These are phyloP conservation scores for Saccopteryx leptura DNA, from an alignment of 2,113 vertebrate genomes.

Conservation along the genomic window DNA sequence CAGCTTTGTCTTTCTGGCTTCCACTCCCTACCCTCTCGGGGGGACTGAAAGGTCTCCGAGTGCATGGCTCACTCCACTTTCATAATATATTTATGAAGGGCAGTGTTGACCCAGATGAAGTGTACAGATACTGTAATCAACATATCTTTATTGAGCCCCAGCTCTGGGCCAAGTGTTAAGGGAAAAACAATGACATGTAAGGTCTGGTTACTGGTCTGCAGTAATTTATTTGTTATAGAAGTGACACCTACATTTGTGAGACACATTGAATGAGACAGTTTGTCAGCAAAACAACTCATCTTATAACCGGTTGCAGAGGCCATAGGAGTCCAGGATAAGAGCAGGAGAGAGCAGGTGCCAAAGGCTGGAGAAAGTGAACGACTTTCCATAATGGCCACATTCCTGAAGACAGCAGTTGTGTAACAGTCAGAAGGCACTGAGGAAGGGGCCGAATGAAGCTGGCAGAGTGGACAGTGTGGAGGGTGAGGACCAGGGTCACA, in stretches of 20 bases:
- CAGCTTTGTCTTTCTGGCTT: slow-evolving; percentile 21
- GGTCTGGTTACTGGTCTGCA: not conserved
- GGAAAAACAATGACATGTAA: not conserved
- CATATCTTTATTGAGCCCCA: not conserved
- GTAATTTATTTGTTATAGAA: not conserved
- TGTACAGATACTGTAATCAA: not conserved
- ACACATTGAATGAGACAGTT: not conserved
- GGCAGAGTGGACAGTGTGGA: not conserved
- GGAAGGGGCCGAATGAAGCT: not conserved
- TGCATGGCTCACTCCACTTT: not conserved
- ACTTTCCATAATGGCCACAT: not conserved
- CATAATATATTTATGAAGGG: slow-evolving; percentile 12
- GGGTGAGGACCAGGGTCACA: not conserved
- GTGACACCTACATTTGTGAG: not conserved
- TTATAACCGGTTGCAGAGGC: not conserved
- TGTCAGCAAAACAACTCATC: not conserved
- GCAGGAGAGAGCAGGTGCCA: not conserved
- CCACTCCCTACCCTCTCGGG: not conserved
- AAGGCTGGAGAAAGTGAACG: not conserved
- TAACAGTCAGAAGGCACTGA: not conserved
- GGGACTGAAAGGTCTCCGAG: not conserved
- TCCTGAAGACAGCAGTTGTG: not conserved
- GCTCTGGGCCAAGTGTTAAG: not conserved
- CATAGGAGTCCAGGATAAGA: not conserved
- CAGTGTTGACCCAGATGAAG: not conserved